A percentile compares a stretch with the other conserved stretches of the same genome.
Conservation (phyloP, 1,140 invertebrate species). For the Phymorhynchus buccinoides region DNA sequence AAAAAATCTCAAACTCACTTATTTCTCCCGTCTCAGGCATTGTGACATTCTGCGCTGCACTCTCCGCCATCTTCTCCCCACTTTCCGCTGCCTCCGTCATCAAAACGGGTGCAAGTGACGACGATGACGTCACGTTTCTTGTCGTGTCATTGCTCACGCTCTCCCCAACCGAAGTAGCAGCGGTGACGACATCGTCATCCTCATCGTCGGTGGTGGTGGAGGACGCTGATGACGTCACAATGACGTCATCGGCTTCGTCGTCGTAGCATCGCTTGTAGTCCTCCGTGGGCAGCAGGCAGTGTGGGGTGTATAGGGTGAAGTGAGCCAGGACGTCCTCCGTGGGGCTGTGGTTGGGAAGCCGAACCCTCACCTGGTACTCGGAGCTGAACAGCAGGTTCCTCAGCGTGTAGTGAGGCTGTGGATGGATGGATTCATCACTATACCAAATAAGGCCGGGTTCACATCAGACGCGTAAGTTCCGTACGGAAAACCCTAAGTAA, state of each 20-base stretch:
- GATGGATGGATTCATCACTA: no score
- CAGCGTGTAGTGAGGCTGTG: constrained; percentile 46
- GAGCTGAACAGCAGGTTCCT: constrained; percentile 50
- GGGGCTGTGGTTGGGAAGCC: constrained; percentile 28
- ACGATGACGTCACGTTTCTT: neutral
- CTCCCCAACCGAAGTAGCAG: no score
- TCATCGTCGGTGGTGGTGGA: neutral
- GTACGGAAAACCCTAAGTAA: no score
- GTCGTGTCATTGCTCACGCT: neutral
- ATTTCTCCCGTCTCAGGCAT: no score
- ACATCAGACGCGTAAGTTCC: no score
- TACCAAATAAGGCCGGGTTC: no score
- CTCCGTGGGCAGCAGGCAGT: neutral
- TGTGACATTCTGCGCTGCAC: no score
- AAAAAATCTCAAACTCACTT: no score
- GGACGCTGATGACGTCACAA: neutral
- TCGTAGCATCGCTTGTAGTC: neutral
- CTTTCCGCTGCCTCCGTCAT: neutral
- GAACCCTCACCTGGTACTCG: constrained; percentile 44
- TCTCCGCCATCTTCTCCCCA: no score
- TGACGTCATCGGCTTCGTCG: neutral
- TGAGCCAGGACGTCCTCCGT: neutral
- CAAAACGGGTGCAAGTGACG: neutral
- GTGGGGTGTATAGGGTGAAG: neutral
- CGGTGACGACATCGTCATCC: neutral